Conservation (phyloP, 2,797 vertebrate genomes). For the Ciconia nigra region DNA sequence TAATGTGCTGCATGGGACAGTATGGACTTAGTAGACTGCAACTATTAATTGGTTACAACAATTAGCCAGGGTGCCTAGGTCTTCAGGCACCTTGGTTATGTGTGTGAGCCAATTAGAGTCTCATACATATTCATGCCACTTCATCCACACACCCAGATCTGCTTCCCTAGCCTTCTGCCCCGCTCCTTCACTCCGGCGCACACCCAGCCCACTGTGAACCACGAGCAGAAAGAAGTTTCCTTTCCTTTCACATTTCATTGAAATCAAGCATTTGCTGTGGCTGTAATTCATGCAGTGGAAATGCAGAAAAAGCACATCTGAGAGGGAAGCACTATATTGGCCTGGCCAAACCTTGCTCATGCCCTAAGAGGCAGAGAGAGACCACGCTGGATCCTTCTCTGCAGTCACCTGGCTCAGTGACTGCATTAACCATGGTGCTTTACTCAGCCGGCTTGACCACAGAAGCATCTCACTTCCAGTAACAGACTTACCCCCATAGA, state of each 20-base stretch:
- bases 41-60: slow-evolving; percentile 67
- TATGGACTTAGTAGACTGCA: slow-evolving; percentile 33
- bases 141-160: background rate
- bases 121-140: slow-evolving; percentile 30
- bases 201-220: background rate
- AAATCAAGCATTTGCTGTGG: background rate
- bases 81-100: background rate
- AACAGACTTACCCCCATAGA: background rate
- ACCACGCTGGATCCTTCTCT: background rate
- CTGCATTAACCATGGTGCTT: background rate
- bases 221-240: background rate
- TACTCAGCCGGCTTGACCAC: background rate
- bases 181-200: fast-evolving
- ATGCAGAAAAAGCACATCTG: background rate
- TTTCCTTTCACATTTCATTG: background rate
- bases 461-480: background rate
- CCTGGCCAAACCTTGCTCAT: fast-evolving
- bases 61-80: slow-evolving; percentile 36
- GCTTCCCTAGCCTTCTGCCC: background rate
- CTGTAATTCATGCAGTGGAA: background rate
- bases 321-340: background rate
- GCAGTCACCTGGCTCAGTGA: background rate
- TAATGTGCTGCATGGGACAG: background rate
- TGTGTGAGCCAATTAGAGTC: slow-evolving; percentile 15
- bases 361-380: background rate